Percentiles rank a stretch among this genome's conserved stretches.
Evolutionary conservation across 2,888 invertebrate species (phyloP).

Genomic region (Watsonalla cultraria): DNA sequence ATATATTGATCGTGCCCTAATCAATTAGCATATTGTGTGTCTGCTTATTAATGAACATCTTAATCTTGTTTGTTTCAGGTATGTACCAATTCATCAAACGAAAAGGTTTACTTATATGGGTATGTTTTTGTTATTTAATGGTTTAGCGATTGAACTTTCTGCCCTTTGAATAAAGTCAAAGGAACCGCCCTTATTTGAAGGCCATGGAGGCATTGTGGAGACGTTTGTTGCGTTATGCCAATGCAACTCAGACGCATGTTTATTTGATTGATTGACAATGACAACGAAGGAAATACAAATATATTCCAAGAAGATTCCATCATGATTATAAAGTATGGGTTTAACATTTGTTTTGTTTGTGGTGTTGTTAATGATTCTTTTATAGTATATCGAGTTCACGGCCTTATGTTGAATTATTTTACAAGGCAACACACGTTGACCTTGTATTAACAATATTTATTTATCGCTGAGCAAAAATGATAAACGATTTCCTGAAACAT

Average conservation of each 20-base stretch:
- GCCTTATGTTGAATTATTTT: neutral
- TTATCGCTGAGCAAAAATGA: neutral
- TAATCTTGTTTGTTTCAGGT: conserved; percentile 48
- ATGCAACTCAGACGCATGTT: too few relatives aligned
- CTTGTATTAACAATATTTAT: neutral
- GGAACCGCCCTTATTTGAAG: too few relatives aligned
- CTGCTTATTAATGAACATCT: conserved; percentile 3
- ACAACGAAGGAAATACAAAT: neutral
- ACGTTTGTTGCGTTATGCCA: too few relatives aligned
- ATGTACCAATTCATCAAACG: conserved; percentile 21
- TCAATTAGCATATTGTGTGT: too few relatives aligned
- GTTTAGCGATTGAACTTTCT: neutral
- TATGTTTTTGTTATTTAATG: neutral
- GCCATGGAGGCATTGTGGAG: too few relatives aligned
- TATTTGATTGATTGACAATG: too few relatives aligned
- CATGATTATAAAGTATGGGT: neutral
- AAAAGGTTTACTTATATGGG: neutral
- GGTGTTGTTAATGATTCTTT: neutral
- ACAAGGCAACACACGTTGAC: neutral
- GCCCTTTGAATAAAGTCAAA: too few relatives aligned
- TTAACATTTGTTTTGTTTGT: neutral
- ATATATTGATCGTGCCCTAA: too few relatives aligned
- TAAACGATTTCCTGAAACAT: neutral
- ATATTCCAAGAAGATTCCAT: neutral
- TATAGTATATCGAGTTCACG: neutral